Base-by-base conservation (phyloP, 2,888 invertebrate species). In the Melinaea marsaeus region DNA sequence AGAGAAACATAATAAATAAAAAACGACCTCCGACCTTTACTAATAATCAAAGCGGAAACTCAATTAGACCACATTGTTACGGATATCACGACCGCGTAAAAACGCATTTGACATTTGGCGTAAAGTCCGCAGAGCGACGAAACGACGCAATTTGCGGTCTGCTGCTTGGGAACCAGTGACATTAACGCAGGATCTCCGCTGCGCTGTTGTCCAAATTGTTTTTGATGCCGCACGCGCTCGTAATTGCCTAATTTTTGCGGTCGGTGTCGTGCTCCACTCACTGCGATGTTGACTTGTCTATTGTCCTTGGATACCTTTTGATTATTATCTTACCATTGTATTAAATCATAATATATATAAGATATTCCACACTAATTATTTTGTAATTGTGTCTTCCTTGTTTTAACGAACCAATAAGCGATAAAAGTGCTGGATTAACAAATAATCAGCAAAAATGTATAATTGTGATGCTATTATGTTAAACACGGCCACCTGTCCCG, bases 61-160 rank as follows among this genome's bases (percentile, higher is more conserved):
- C 69, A 72, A 75, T 77, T 76, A 88, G 78, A 85, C 78, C 88
- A 88, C 79, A 88, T 87, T 88, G 87, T 85, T 78, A 66, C 65
- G 37, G 61, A 66, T 67, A 79, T 69, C 69, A 66, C 70, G 69
- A 74, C 62, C 63, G 68, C 61, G 64, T 62, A 68, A 69, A 71
- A 72, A 73, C 68, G 62, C 66, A 71, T 72, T 73, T 75, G 75
- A 73, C 76, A 71, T 72, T 71, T 73, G 72, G 72, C 66, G 68
- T 69, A 70, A 70, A 70, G 57, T 64, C 57, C 61, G 63, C 67
- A 76, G 77, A 75, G 75, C 63, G 78, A 74, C 75, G 75, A 76
- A 78, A 78, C 76, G 78, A 76, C 70, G 74, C 81, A 80, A 77
- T 83, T 80, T 81, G 83, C 71, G 83, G 83, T 78, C 67, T 67